A percentile compares a stretch with the other conserved stretches of the same genome.
phyloP scores from a whole-genome alignment of 2,888 invertebrate genomes.

The Neoitamus cyanurus region DNA sequence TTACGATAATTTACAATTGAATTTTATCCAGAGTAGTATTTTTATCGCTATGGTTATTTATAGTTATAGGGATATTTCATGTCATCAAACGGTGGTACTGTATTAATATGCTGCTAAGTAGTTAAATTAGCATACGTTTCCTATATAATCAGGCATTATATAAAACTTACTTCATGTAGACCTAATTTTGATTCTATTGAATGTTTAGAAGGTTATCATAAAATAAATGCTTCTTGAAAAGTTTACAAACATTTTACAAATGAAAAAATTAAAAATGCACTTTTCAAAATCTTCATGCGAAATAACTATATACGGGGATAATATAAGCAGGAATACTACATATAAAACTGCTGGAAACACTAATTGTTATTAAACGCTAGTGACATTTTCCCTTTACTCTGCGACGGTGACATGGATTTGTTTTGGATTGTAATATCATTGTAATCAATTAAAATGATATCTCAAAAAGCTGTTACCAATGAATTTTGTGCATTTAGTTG shows the following conservation, averaged over 20 bases:
- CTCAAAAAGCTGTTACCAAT: neutral
- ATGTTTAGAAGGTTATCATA: neutral
- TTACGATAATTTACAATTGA: neutral
- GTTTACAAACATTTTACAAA: neutral
- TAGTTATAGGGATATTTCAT: neutral
- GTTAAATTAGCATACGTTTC: neutral
- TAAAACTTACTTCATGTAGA: neutral
- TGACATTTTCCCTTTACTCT: neutral
- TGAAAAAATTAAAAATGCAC: neutral
- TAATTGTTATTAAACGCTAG: neutral
- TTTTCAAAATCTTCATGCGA: conserved; percentile 12
- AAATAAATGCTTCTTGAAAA: neutral
- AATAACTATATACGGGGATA: conserved; percentile 26
- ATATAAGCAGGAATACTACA: neutral
- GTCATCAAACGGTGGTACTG: conserved; percentile 20
- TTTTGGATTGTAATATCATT: neutral
- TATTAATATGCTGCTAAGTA: conserved; percentile 7
- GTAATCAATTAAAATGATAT: too few species aligned
- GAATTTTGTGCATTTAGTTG: neutral
- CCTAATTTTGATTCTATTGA: conserved; percentile 32
- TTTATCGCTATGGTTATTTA: neutral
- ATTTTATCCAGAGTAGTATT: neutral
- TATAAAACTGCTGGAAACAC: neutral
- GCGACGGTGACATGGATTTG: neutral
- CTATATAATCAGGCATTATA: neutral